Evolutionary conservation across 1,140 invertebrate genomes (phyloP), one percentile per base, ranked within the genome.

Genomic region (Reticulitermes speratus): DNA sequence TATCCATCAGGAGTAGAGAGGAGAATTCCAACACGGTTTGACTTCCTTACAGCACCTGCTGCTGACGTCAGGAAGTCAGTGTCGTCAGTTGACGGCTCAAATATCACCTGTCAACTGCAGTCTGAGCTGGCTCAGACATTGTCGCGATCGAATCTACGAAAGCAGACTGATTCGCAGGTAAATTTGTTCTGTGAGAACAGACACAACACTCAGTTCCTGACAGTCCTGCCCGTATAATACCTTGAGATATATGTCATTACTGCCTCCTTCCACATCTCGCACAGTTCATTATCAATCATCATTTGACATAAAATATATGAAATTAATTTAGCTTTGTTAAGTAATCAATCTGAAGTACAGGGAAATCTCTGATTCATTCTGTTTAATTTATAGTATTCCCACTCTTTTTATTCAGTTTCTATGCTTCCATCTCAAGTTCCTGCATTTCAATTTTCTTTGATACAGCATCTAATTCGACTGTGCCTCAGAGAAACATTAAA

Each of bases 51-150:
- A 12, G n/a, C 86, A 12, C 6, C 23, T 44, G 44, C 38, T 48
- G 11, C 69, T 14, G 44, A 55, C 8, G 83, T 25, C 45, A 87
- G 32, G 55, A 86, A 81, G 19, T 23, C 85, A 30, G 12, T 44
- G 21, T 23, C 44, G 9, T 32, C 23, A 44, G 44, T 25, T 69
- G 83, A n/a, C 3, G 45, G 69, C 21, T 25, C 45, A 25, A 38
- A 21, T 83, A 75, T 82, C 38, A 86, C 86, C 21, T 32, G 48
- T n/a, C 52, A 82, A 30, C 90, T 96, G 84, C 95, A 95, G 88
- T 94, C 94, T 85, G 95, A 96, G 91, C 90, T 96, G 86, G 93
- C 92, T 38, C 92, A 95, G 82, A 96, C 95, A 3, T 90, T 96
- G 82, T 95, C 95, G 87, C 93, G 95, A 90, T 95, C 95, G 19